phyloP scores from a whole-genome alignment of 2,113 vertebrate genomes.

The Polypterus senegalus region DNA sequence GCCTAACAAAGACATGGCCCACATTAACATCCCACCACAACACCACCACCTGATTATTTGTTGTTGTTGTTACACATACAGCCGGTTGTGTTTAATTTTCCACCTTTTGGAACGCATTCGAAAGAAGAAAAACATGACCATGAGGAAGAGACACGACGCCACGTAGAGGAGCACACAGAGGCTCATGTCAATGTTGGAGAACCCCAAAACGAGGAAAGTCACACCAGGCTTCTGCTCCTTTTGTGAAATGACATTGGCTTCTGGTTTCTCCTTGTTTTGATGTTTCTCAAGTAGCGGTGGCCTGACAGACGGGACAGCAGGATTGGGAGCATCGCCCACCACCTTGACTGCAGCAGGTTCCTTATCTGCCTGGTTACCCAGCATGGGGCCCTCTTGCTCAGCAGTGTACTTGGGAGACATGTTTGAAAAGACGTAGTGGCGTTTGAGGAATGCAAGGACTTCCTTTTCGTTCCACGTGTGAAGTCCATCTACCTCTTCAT shows the following conservation, averaged over 20 bases:
- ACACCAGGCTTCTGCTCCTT: constrained; percentile 30
- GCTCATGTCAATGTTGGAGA: constrained; percentile 89
- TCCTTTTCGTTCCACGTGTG: constrained; percentile 68
- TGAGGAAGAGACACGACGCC: constrained; percentile 72
- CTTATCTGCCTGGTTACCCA: neutral
- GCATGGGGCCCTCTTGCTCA: constrained; percentile 11
- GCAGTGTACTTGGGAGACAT: constrained; percentile 46
- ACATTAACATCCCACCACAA: too few relatives aligned
- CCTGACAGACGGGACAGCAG: neutral
- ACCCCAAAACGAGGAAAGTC: constrained; percentile 64
- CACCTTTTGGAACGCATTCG: constrained; percentile 65
- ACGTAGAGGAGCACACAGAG: constrained; percentile 80
- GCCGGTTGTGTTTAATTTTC: constrained; percentile 50
- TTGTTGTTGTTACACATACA: constrained; percentile 42
- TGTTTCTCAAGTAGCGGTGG: neutral
- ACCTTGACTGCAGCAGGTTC: neutral
- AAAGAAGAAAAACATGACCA: constrained; percentile 93
- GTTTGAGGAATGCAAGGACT: constrained; percentile 65
- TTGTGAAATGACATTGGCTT: neutral
- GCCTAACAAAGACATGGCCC: too few relatives aligned
- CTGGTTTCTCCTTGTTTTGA: neutral
- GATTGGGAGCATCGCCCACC: neutral
- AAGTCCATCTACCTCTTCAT: constrained; percentile 64
- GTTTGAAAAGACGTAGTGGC: constrained; percentile 57
- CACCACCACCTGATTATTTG: too few relatives aligned